These are phyloP conservation scores for Celastrina argiolus DNA, from an alignment of 2,888 invertebrate species.

Conservation along the genomic window DNA sequence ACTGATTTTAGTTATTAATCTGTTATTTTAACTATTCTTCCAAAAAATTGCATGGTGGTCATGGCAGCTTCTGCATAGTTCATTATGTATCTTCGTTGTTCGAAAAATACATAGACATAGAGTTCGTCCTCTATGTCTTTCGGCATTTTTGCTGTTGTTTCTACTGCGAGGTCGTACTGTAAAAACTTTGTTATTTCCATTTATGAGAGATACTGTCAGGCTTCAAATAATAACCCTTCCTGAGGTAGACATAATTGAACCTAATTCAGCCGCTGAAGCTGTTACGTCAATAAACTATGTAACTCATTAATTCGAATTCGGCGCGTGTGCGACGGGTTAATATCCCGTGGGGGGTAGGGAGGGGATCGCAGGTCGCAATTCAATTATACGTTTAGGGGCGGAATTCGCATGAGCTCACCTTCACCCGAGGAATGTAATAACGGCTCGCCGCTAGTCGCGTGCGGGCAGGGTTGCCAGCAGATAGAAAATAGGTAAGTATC, in stretches of 20 bases:
- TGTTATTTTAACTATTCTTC: no score
- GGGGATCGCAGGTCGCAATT: conserved; percentile 11
- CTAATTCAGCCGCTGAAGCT: background rate
- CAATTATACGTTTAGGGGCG: conserved; percentile 22
- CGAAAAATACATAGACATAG: no score
- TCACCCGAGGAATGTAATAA: conserved; percentile 23
- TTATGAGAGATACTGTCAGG: background rate
- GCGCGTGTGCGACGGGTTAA: conserved; percentile 12
- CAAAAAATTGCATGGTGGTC: no score
- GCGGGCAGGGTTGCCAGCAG: background rate
- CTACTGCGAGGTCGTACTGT: no score
- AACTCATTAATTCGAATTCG: conserved; percentile 9
- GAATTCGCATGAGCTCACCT: conserved; percentile 24
- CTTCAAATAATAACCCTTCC: background rate
- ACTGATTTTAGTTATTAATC: no score
- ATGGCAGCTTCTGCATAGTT: no score
- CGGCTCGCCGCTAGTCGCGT: conserved; percentile 21
- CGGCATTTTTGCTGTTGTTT: no score
- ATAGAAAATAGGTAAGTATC: no score
- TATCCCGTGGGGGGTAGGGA: background rate
- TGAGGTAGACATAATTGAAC: background rate
- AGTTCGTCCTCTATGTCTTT: no score
- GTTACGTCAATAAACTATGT: conserved; percentile 13
- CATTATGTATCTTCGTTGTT: no score
- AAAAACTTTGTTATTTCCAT: no score